Conservation (phyloP, 2,888 invertebrate genomes). For the Hipparchia semele region DNA sequence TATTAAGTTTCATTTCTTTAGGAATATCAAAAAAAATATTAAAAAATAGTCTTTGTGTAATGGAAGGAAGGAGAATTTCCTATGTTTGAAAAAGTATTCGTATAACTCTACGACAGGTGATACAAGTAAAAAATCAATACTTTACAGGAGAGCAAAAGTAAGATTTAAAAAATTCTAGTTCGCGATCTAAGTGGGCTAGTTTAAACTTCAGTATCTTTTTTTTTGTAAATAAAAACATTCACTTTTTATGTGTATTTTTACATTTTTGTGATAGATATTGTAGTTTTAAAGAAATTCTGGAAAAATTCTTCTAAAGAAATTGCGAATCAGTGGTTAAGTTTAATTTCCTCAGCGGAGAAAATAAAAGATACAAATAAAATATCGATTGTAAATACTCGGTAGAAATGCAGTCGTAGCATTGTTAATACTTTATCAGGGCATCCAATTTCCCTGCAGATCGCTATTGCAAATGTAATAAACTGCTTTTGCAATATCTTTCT, state of each 20-base stretch:
- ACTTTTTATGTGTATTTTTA: no score
- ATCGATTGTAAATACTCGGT: conserved; percentile 22
- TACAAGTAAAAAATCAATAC: no score
- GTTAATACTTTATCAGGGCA: conserved; percentile 24
- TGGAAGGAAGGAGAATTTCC: background rate
- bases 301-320: conserved; percentile 11
- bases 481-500: conserved; percentile 10
- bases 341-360: conserved; percentile 9
- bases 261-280: no score
- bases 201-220: no score
- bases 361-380: conserved; percentile 15
- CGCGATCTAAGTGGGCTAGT: no score
- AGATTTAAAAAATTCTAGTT: no score
- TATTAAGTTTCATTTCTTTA: conserved; percentile 4
- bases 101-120: no score
- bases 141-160: no score
- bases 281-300: no score
- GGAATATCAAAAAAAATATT: background rate
- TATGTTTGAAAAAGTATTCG: background rate
- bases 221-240: no score
- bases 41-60: background rate
- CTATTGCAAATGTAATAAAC: conserved; percentile 22
- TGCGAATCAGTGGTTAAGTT: conserved; percentile 11
- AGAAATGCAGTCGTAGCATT: conserved; percentile 21
- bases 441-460: conserved; percentile 26